Base-by-base conservation (phyloP, 1,140 invertebrate species). In the Neodiprion fabricii region DNA sequence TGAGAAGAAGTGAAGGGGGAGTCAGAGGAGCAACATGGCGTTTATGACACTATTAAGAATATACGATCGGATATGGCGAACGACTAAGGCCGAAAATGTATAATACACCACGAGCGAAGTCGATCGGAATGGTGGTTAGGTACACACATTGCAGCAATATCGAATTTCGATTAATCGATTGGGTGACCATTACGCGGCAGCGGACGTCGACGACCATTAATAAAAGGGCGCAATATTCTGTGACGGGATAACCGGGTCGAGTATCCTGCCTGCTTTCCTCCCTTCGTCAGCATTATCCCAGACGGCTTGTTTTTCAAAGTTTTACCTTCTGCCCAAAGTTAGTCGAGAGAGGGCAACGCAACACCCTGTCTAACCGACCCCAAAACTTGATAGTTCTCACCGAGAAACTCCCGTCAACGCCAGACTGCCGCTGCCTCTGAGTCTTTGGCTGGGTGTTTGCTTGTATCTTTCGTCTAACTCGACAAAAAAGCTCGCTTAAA, bases 131-230 rank as follows among this genome's bases (percentile, higher is more conserved):
- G 8, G 67, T 21, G 67, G 11, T 11, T 47, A 12, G 17, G 40
- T 21, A 69, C 67, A 23, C 17, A 69, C 67, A 21, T 23, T 14
- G 40, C 61, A 17, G 8, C 78, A 78, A 77, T 84, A 87, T 87
- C 82, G 85, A 86, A 87, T 86, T 86, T 85, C 85, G 82, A 87
- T 87, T 86, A 86, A 87, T 87, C 85, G 86, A 83, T 85, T 79
- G 81, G 71, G 10, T 75, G 77, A 74, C 80, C 80, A 83, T 86
- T 85, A 83, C 81, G 78, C 73, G 79, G 76, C 28, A 40, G 28
- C 70, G 75, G 72, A 50, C 48, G 75, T 72, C 21, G 67, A 65
- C 70, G 73, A 75, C 80, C 83, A 87, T 87, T 85, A 86, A 87
- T 85, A 84, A 86, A 85, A 85, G 81, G 79, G 81, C 78, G 84